These are phyloP conservation scores for Canis aureus DNA, from an alignment of 2,113 vertebrate genomes.

Conservation along the genomic window DNA sequence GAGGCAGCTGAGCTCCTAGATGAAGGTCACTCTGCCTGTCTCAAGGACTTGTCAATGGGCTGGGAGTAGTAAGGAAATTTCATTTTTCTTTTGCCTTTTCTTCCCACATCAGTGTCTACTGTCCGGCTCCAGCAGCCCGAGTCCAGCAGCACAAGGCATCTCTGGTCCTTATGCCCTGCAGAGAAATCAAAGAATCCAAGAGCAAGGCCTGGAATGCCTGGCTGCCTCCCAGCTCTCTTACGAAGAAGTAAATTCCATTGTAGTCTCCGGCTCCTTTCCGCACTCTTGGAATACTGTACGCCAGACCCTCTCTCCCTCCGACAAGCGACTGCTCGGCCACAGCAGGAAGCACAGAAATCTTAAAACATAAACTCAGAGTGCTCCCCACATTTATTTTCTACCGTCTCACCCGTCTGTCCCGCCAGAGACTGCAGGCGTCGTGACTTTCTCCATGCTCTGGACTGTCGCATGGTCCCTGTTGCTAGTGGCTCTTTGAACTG, in stretches of 20 bases:
- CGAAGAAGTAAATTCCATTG: slow-evolving; percentile 57
- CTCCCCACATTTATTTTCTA: not conserved
- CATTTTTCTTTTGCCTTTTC: not conserved
- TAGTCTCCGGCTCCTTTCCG: slow-evolving; percentile 47
- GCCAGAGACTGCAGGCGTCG: slow-evolving; percentile 71
- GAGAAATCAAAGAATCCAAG: slow-evolving; percentile 69
- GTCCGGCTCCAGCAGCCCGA: fast-evolving
- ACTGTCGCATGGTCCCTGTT: slow-evolving; percentile 73
- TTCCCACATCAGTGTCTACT: not conserved
- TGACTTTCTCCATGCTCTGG: slow-evolving; percentile 87
- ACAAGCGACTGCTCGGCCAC: not conserved
- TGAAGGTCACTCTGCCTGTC: not conserved
- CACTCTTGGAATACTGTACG: slow-evolving; percentile 6
- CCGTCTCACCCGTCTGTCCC: not conserved
- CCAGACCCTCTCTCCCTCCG: not conserved
- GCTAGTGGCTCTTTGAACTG: slow-evolving; percentile 85
- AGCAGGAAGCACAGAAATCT: slow-evolving; percentile 67
- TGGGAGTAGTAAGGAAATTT: not conserved
- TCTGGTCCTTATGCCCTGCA: not conserved
- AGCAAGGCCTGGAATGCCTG: slow-evolving; percentile 66
- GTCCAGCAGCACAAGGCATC: not conserved
- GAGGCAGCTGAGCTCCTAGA: not conserved
- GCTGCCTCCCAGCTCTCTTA: slow-evolving; percentile 73
- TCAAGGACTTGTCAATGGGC: not conserved
- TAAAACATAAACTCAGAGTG: slow-evolving; percentile 37